Evolutionary conservation across 1,140 invertebrate genomes (phyloP).

Genomic region (Drosophila nigrodunni): DNA sequence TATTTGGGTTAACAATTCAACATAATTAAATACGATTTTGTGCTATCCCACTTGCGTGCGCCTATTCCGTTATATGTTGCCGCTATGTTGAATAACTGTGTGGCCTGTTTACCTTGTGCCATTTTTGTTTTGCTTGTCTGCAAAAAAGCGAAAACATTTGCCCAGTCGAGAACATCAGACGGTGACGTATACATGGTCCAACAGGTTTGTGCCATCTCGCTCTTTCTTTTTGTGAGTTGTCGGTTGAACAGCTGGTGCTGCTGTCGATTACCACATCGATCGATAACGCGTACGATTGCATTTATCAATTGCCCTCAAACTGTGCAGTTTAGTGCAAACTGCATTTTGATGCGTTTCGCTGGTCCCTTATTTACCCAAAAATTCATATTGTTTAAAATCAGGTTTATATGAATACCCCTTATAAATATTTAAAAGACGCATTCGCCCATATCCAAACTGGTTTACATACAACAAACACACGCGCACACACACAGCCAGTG

Average conservation of each 20-base stretch:
- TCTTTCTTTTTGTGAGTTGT: slow-evolving; percentile 4
- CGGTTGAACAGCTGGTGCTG: slow-evolving; percentile 20
- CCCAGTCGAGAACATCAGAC: slow-evolving; percentile 35
- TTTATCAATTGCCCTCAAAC: slow-evolving; percentile 48
- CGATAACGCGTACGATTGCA: slow-evolving; percentile 22
- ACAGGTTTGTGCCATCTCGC: slow-evolving; percentile 44
- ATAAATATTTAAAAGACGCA: slow-evolving; percentile 70
- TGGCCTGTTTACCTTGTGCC: slow-evolving; percentile 70
- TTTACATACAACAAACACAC: slow-evolving; percentile 38
- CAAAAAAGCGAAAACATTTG: slow-evolving; percentile 66
- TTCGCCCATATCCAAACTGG: slow-evolving; percentile 53
- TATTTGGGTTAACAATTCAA: slow-evolving; percentile 7
- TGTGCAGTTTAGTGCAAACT: slow-evolving; percentile 42
- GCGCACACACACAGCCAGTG: slow-evolving; percentile 22
- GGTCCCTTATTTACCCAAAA: slow-evolving; percentile 20
- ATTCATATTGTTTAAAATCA: slow-evolving; percentile 33
- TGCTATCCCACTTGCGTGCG: neutral
- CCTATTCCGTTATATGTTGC: slow-evolving; percentile 11
- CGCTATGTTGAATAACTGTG: slow-evolving; percentile 28
- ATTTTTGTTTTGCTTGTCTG: slow-evolving; percentile 32
- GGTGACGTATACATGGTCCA: slow-evolving; percentile 36
- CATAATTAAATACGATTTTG: slow-evolving; percentile 18
- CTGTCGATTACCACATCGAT: slow-evolving; percentile 41
- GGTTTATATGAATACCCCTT: slow-evolving; percentile 56
- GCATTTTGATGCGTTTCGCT: slow-evolving; percentile 40